Evolutionary conservation across 2,888 invertebrate species (phyloP), one percentile per base, ranked within the genome.

Genomic region (Eueremaeus valkanovi): DNA sequence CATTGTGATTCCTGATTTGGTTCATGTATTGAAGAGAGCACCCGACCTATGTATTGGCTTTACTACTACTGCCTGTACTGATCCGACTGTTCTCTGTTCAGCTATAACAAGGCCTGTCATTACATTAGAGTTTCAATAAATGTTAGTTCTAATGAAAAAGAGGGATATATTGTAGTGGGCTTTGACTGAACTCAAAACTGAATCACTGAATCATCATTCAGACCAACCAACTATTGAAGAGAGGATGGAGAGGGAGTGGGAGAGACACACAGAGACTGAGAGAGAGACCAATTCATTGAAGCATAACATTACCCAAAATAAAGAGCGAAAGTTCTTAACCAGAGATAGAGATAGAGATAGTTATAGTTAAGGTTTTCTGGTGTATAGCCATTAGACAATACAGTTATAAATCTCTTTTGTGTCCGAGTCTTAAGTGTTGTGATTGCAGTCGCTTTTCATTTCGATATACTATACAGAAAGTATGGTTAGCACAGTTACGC

Each of bases 71-170:
- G 36, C 5, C 11, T 36, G 36, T 11, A 36, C 5, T 36, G 36
- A 36, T 36, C 11, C 6, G 36, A 36, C 36, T 36, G 36, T 8
- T 5, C 36, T 36, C 6, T 6, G 51, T 16, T 51, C 21, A 9
- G 51, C 5, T 36, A 21, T 51, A 51, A 51, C 51, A 51, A 51
- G 51, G 51, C 51, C 21, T 51, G 51, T 51, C 51, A n/a, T 51
- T 51, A 51, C 51, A 16, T 51, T 51, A 8, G 51, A 16, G 5
- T 11, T 51, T 51, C 51, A 51, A 51, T 51, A 51, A n/a, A 51
- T 51, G 51, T 51, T n/a, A 51, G 8, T 51, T 16, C 16, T 9
- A 51, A 9, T 6, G 16, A 36, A 36, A 51, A 51, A 51, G 51
- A 51, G 51, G 51, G 51, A 51, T 51, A 21, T 21, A 51, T 21